phyloP scores from a whole-genome alignment of 1,140 invertebrate species.

The Lamellibrachia luymesi region DNA sequence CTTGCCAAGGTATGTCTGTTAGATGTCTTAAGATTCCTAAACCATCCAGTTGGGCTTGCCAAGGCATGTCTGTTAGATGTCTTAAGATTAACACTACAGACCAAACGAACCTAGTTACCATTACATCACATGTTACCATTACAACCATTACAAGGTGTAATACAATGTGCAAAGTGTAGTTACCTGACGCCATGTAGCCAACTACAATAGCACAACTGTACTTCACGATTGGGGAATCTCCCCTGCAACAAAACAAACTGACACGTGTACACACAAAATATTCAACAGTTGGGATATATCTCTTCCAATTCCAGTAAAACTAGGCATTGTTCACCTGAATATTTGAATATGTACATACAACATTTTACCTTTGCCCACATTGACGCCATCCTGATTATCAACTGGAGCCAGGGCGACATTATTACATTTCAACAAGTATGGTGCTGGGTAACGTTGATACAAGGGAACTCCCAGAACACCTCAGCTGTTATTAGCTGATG shows the following conservation, averaged over 20 bases:
- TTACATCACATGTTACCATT: background rate
- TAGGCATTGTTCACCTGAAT: conserved; percentile 22
- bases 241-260: conserved; percentile 34
- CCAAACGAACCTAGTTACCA: background rate
- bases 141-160: background rate
- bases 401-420: background rate
- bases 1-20: too few species aligned
- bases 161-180: background rate
- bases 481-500: too few species aligned
- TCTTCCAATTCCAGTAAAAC: conserved; percentile 20
- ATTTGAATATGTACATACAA: background rate
- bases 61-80: background rate
- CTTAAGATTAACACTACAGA: background rate
- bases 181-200: conserved; percentile 48
- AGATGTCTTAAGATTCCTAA: background rate
- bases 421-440: background rate
- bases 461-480: too few species aligned
- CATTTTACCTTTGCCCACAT: background rate
- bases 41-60: too few species aligned
- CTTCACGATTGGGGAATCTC: conserved; percentile 39
- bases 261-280: background rate
- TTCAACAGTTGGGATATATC: background rate
- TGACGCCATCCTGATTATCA: background rate
- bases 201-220: conserved; percentile 47
- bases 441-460: background rate